Percentiles rank a stretch among this genome's conserved stretches.
Conservation (phyloP, 2,888 invertebrate genomes). For the Epistrophe grossulariae region DNA sequence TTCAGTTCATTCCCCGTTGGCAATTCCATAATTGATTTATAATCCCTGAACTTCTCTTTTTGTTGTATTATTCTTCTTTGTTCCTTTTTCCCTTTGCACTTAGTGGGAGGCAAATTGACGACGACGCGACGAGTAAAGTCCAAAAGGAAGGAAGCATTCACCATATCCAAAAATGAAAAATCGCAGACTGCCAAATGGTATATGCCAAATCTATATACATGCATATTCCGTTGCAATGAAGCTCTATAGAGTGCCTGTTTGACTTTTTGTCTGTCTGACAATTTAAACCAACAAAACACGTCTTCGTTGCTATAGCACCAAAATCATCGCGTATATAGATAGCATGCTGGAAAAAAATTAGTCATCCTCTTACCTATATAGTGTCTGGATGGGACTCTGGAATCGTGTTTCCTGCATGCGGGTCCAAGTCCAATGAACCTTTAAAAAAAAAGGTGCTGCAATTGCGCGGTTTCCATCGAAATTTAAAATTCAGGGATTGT, state of each 20-base stretch:
- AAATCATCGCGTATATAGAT: constrained; percentile 22
- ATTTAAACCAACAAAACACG: constrained; percentile 18
- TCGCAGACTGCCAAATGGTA: constrained; percentile 62
- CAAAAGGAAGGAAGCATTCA: constrained; percentile 43
- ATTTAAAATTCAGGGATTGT: constrained; percentile 60
- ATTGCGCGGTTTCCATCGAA: constrained; percentile 38
- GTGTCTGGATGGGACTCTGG: constrained; percentile 37
- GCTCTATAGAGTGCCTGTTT: neutral
- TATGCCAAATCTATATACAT: constrained; percentile 26
- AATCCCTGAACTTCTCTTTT: constrained; percentile 27
- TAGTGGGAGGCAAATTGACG: constrained; percentile 11
- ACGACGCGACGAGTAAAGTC: neutral
- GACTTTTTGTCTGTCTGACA: constrained; percentile 21
- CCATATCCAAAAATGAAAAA: constrained; percentile 42
- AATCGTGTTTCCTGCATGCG: constrained; percentile 56
- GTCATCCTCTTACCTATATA: constrained; percentile 37
- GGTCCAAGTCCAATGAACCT: constrained; percentile 70
- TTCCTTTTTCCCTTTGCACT: neutral
- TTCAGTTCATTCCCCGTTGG: constrained; percentile 36
- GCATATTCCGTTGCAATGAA: neutral
- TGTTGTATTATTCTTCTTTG: neutral
- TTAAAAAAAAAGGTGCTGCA: neutral
- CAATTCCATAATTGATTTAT: constrained; percentile 65
- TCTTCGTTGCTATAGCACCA: constrained; percentile 21
- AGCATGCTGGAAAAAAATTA: constrained; percentile 57